Conservation (phyloP, 2,797 vertebrate species). For the Myotis pilosus region DNA sequence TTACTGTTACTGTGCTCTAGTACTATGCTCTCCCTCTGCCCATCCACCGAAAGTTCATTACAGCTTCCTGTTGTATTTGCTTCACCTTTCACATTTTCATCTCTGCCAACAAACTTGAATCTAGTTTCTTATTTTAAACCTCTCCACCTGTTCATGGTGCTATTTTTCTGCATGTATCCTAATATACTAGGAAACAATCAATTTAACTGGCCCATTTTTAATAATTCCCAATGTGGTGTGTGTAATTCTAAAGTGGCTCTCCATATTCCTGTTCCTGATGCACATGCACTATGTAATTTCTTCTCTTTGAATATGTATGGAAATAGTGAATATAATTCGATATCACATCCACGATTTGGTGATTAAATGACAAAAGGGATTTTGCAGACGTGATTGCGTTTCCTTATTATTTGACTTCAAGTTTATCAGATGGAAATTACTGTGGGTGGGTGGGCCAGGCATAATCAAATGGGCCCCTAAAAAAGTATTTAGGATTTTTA, state of each 20-base stretch:
- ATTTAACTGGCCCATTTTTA: background rate
- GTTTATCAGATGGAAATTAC: background rate
- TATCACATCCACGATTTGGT: background rate
- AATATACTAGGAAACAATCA: background rate
- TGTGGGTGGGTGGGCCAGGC: background rate
- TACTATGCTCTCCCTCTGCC: background rate
- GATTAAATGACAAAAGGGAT: background rate
- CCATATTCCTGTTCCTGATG: background rate
- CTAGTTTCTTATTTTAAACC: background rate
- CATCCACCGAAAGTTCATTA: background rate
- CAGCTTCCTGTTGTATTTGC: background rate
- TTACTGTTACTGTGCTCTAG: background rate
- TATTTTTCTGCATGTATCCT: background rate
- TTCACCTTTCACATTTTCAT: background rate
- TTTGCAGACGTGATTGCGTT: background rate
- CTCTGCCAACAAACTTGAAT: background rate
- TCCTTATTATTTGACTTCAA: background rate
- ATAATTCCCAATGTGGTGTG: background rate
- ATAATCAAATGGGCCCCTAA: background rate
- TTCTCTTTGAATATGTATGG: background rate
- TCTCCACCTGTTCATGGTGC: background rate
- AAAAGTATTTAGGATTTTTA: background rate
- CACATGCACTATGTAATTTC: background rate
- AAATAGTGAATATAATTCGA: background rate
- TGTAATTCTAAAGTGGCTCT: background rate